A percentile compares a stretch with the other conserved stretches of the same genome.
Evolutionary conservation across 1,140 invertebrate species (phyloP).

Genomic region (Grapholita molesta): DNA sequence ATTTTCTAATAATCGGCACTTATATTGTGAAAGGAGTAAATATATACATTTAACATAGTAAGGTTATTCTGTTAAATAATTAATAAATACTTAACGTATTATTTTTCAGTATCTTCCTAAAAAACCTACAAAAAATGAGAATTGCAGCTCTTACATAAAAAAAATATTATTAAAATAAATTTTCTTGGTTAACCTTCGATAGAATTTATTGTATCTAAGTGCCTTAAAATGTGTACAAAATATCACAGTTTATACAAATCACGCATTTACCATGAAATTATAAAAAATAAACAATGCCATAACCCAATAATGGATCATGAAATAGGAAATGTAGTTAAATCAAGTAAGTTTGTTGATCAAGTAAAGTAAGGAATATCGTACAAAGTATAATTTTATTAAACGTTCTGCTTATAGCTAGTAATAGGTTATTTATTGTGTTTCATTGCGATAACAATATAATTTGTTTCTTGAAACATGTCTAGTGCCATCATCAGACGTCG

Average conservation of each 20-base stretch:
- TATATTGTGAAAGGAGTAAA: no score
- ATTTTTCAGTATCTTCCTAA: no score
- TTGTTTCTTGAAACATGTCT: slow-evolving; percentile 63
- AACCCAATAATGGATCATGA: slow-evolving; percentile 22
- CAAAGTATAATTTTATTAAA: slow-evolving; percentile 56
- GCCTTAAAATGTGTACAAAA: slow-evolving; percentile 23
- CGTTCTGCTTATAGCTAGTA: slow-evolving; percentile 58
- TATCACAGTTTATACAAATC: slow-evolving; percentile 18
- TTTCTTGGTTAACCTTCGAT: neutral
- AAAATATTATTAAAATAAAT: neutral
- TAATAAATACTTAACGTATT: no score
- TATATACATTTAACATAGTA: no score
- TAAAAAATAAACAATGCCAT: slow-evolving; percentile 37
- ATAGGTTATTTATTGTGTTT: slow-evolving; percentile 52
- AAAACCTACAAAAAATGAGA: no score
- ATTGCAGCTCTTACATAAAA: no score
- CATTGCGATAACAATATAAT: slow-evolving; percentile 37
- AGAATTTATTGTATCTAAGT: neutral
- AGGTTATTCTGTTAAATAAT: no score
- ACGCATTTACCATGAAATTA: slow-evolving; percentile 34
- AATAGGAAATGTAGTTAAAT: slow-evolving; percentile 8
- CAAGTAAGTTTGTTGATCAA: slow-evolving; percentile 39
- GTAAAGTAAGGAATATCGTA: slow-evolving; percentile 55
- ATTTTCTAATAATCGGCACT: no score
- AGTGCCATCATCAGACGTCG: slow-evolving; percentile 65